A percentile compares a stretch with the other conserved stretches of the same genome.
These are phyloP conservation scores for Litocranius walleri DNA, from an alignment of 2,113 vertebrate genomes.

Conservation along the genomic window DNA sequence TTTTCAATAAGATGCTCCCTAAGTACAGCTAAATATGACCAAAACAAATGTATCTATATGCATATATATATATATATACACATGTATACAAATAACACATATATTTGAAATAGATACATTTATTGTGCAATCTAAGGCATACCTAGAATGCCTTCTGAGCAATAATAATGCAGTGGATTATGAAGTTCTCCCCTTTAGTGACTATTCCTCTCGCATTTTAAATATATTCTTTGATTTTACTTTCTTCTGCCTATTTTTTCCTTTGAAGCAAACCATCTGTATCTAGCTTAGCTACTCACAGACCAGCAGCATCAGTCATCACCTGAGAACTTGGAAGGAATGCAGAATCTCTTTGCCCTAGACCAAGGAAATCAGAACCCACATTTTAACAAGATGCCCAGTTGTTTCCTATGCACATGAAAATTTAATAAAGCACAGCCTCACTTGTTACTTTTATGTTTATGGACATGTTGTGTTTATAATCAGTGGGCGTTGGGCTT, in stretches of 20 bases:
- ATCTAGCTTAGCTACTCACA: not conserved
- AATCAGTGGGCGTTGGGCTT: not conserved
- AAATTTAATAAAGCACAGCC: not conserved
- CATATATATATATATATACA: not conserved
- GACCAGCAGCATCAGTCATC: not conserved
- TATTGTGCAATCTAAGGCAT: not conserved
- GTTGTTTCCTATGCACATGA: not conserved
- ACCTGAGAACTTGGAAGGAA: not conserved
- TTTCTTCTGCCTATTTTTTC: not conserved
- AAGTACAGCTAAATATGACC: not conserved
- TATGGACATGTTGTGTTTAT: not conserved
- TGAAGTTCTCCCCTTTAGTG: not conserved
- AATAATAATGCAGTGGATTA: not conserved
- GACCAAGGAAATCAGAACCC: not conserved
- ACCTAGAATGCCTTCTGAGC: not conserved
- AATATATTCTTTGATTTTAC: not conserved
- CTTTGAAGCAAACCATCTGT: not conserved
- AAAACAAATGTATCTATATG: not conserved
- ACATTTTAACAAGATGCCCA: not conserved
- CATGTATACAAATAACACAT: not conserved
- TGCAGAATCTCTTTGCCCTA: not conserved
- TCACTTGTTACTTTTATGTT: not conserved
- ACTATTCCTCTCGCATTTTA: not conserved
- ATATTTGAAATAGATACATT: not conserved
- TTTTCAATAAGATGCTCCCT: not conserved